Evolutionary conservation across 2,797 vertebrate species (phyloP), one percentile per base, ranked within the genome.

Genomic region (Dermochelys coriacea): DNA sequence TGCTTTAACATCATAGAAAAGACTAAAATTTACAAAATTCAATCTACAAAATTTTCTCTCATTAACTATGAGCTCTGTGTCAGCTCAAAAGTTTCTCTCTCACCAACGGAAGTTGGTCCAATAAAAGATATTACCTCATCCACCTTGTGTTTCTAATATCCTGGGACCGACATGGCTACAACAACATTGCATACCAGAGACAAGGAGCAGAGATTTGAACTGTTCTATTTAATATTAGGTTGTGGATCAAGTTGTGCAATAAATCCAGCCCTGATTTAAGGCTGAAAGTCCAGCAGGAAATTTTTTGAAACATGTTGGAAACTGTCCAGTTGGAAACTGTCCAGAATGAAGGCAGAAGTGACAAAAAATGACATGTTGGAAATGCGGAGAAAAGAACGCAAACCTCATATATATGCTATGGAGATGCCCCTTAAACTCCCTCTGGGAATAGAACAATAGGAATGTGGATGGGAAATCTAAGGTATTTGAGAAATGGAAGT

Each of bases 41-140:
- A 85, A 86, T 92, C 87, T 91, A 59, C 77, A 90, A 74, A 94
- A 87, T 95, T 51, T 27, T 84, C 57, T 80, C 93, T 94, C 86
- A 64, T 93, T 91, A 82, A 87, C 82, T 93, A 84, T 87, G 25
- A 93, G 89, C 92, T 64, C 34, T 64, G 34, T 18, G 61, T 64
- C n/a, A 64, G 16, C 34, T 64, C 8, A n/a, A 19, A 64, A 19
- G 34, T 19, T n/a, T 64, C 15, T 29, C 55, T 64, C 61, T 64
- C 61, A 64, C 15, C 59, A 64, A 64, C 34, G 64, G 61, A 64
- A 18, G 34, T n/a, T 19, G 16, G 34, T 64, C 8, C 31, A 64
- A 64, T n/a, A 64, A 64, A 31, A 64, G 61, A 64, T 18, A 34
- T 64, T 64, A 64, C 34, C 61, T 64, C 34, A 64, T 15, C 61